Conservation (phyloP, 2,888 invertebrate genomes). For the Alentia gelatinosa region DNA sequence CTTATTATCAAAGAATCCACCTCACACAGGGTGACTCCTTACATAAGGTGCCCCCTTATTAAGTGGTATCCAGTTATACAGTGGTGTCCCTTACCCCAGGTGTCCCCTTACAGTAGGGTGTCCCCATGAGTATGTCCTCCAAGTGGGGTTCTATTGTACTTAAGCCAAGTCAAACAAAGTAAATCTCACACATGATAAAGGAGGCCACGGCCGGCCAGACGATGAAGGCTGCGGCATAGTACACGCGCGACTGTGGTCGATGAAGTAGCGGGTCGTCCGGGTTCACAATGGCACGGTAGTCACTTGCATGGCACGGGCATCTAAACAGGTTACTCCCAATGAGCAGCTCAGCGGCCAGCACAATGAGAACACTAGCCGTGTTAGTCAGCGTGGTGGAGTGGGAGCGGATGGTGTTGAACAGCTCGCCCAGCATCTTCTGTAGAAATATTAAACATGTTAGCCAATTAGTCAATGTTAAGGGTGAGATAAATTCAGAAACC, state of each 20-base stretch:
- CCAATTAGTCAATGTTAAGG: no score
- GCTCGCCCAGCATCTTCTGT: background rate
- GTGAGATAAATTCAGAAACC: no score
- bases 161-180: no score
- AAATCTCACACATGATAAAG: slow-evolving; percentile 1
- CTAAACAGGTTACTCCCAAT: background rate
- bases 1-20: no score
- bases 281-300: background rate
- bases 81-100: no score
- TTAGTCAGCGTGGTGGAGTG: slow-evolving; percentile 12
- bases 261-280: background rate
- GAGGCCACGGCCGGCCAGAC: slow-evolving; percentile 22
- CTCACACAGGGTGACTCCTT: no score
- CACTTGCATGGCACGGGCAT: background rate
- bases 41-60: no score
- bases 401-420: background rate
- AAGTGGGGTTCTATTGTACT: no score
- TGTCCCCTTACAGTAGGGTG: no score
- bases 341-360: background rate
- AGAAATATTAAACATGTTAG: no score
- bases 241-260: background rate
- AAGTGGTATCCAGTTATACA: no score
- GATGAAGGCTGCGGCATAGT: background rate
- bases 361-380: background rate
- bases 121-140: no score